Evolutionary conservation across 2,113 vertebrate species (phyloP), one percentile per base, ranked within the genome.

Genomic region (Oncorhynchus kisutch): DNA sequence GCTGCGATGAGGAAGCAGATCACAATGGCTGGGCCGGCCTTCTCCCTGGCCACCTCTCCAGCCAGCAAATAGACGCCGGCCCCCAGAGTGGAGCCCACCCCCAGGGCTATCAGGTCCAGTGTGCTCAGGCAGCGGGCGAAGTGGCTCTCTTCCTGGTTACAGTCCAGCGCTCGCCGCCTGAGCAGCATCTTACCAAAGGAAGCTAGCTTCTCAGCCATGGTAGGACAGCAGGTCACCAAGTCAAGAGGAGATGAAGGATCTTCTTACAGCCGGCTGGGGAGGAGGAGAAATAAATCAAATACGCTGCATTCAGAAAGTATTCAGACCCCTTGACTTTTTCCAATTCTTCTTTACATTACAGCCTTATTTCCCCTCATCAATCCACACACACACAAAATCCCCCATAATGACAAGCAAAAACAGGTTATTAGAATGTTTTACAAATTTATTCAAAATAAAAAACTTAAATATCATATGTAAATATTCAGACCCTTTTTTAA

Each of bases 1-100:
- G 97, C 97, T 0, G 97, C 95, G 67, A 98, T 95, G 69, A 99
- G 91, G 86, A 99, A 99, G 83, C 95, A 99, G 49, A 99, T 91
- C 54, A 99, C 89, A 0, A 99, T 98, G 3, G 97, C 94, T 0
- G 97, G 97, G 5, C 97, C 97, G 0, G 97, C 97, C 71, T 92
- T 95, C 0, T 97, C 95, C 71, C 95, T 95, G 71, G 97, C 96
- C 20, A 99, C 96, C 76, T 98, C 96, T 0, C 97, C 97, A 0
- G 95, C 95, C 8, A 99, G 90, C 74, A 99, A 95, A 0, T 99
- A 99, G 2, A 99, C 96, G 0, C 97, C 97, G 0, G 97, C 97
- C 1, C 97, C 97, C 2, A 99, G 85, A 0, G 97, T 99, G 80
- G 97, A 95, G 78, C 98, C 97, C 72, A 99, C 97, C 0, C 98